Conservation (phyloP, 23 tunicate species). For the Aplidium turbinatum region DNA sequence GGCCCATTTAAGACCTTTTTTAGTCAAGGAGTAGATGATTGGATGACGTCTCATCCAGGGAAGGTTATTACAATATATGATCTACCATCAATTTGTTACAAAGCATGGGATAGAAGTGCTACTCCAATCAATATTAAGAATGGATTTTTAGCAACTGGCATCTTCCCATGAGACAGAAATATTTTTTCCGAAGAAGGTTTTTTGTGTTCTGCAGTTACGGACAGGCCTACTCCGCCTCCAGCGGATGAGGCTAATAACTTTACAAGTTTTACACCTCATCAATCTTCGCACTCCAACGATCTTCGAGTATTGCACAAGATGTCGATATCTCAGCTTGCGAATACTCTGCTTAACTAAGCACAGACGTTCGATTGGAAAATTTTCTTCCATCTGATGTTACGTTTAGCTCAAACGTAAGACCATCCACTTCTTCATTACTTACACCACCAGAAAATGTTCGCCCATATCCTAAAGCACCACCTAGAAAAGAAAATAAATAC, state of each 20-base stretch:
- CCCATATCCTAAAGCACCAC: conserved; percentile 35
- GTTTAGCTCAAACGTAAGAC: too few species aligned
- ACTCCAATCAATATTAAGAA: conserved; percentile 32
- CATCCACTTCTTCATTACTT: too few species aligned
- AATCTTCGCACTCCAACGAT: too few species aligned
- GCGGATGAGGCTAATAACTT: too few species aligned
- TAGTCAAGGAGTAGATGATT: conserved; percentile 25
- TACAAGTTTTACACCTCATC: too few species aligned
- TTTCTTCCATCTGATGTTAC: too few species aligned
- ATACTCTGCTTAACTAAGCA: too few species aligned
- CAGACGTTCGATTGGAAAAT: too few species aligned
- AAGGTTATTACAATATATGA: conserved; percentile 28
- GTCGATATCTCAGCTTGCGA: too few species aligned
- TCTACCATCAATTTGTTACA: conserved; percentile 12
- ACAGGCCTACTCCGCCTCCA: too few species aligned
- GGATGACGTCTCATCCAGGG: conserved; percentile 29
- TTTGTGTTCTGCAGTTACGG: conserved; percentile 27
- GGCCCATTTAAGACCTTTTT: conserved; percentile 11
- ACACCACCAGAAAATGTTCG: too few species aligned
- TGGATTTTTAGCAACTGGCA: conserved; percentile 25
- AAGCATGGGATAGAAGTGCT: conserved; percentile 32
- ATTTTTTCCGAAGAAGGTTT: conserved; percentile 26
- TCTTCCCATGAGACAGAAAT: conserved; percentile 32
- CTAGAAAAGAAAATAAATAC: not conserved
- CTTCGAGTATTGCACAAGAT: too few species aligned